phyloP scores from a whole-genome alignment of 2,888 invertebrate genomes.

The Xestia rhomboidea region DNA sequence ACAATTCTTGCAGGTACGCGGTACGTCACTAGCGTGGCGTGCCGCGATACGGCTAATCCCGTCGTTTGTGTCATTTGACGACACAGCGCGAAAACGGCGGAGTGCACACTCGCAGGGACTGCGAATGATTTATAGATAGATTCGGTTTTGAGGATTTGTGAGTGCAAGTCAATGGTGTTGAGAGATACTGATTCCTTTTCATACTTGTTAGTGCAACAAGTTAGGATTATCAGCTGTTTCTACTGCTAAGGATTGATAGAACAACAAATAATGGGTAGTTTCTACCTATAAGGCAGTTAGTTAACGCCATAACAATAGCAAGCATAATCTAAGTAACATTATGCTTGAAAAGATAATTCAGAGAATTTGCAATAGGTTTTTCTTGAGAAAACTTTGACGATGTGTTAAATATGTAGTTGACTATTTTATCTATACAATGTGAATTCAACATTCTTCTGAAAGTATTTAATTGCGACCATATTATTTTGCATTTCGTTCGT shows the following conservation, averaged over 20 bases:
- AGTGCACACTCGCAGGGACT: conserved; percentile 33
- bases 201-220: neutral
- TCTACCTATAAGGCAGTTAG: neutral
- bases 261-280: neutral
- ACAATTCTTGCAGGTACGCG: conserved; percentile 34
- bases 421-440: neutral
- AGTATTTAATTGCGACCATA: neutral
- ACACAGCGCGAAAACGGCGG: conserved; percentile 21
- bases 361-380: neutral
- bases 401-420: neutral
- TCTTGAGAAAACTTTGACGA: neutral
- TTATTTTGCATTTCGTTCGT: neutral
- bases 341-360: too few relatives aligned
- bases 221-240: too few relatives aligned
- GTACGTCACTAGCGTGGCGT: conserved; percentile 50
- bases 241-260: too few relatives aligned
- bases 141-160: neutral
- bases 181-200: neutral
- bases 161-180: neutral
- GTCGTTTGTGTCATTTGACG: conserved; percentile 65
- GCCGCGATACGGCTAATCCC: conserved; percentile 68
- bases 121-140: conserved; percentile 12
- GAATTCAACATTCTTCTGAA: neutral
- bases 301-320: neutral
- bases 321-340: too few relatives aligned